Evolutionary conservation across 1,140 invertebrate species (phyloP), one percentile per base, ranked within the genome.

Genomic region (Hyposmocoma kahamanoa): DNA sequence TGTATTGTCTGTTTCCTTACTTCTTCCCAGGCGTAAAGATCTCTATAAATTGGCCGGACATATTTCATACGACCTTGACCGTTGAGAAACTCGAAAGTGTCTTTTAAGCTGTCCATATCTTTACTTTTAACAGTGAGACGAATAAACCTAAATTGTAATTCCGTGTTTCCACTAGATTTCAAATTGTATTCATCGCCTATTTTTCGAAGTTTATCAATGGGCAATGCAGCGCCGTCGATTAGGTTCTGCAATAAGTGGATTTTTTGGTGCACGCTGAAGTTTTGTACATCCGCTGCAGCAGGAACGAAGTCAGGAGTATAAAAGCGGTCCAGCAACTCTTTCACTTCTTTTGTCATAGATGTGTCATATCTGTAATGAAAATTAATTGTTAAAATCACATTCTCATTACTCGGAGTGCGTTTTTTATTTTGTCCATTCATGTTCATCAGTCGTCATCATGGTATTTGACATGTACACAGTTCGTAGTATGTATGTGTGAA

Each of bases 51-150:
- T 11, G 96, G 95, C 39, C 94, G 87, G 0, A 95, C 91, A 87
- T 92, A 98, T 72, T 98, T 98, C 93, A 98, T 95, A 51, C 97
- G 89, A 42, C 96, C 96, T 70, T 95, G 91, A 18, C 90, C 87
- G 50, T 92, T 95, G 2, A 96, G 90, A 88, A 97, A 97, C 1
- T 90, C 67, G 17, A 97, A 86, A 6, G 92, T 91, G 22, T 88
- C 81, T 10, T 88, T 71, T 22, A 97, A 83, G 59, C 91, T 90
- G 0, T 90, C 84, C 38, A 89, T 67, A 88, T 95, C 94, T 36
- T 89, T 87, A 5, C 90, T 90, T 72, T 91, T 92, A 0, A 98
- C 87, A 28, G 6, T 6, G 6, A 28, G 24, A 6, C 24, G n/a
- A 30, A 30, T 30, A n/a, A 94, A 95, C 43, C 92, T 90, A 72